Conservation (phyloP, 2,113 vertebrate species). For the Holacanthus passer region DNA sequence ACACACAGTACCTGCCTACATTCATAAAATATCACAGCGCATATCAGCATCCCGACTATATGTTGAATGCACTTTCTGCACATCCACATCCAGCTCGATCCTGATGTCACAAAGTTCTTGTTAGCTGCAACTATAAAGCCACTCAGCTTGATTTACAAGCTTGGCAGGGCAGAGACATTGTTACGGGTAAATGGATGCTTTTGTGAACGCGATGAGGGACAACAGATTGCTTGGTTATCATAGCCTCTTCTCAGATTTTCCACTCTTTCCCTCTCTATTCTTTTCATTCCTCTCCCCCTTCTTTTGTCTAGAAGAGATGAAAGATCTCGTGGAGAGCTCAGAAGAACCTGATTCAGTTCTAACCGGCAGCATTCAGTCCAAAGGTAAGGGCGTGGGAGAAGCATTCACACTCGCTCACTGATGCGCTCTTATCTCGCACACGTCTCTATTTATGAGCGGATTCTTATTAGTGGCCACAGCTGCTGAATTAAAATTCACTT, state of each 20-base stretch:
- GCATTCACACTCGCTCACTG: conserved; percentile 30
- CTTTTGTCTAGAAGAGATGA: conserved; percentile 73
- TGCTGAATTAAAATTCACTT: conserved; percentile 77
- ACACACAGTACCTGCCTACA: conserved; percentile 27
- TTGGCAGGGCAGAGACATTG: conserved; percentile 19
- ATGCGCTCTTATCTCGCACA: conserved; percentile 40
- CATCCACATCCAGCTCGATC: neutral
- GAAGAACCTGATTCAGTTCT: conserved; percentile 71
- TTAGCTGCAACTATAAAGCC: conserved; percentile 15
- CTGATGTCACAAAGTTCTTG: neutral
- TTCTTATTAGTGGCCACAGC: conserved; percentile 72
- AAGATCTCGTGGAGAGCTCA: conserved; percentile 71
- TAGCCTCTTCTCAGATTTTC: conserved; percentile 9
- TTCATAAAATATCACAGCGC: conserved; percentile 33
- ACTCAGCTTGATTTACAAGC: conserved; percentile 24
- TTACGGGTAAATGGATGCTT: conserved; percentile 35
- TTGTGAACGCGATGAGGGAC: conserved; percentile 18
- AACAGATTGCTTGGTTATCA: conserved; percentile 39
- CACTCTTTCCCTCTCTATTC: neutral
- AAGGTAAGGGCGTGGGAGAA: conserved; percentile 78
- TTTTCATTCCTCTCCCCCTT: conserved; percentile 1
- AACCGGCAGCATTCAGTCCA: conserved; percentile 82
- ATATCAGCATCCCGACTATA: conserved; percentile 19
- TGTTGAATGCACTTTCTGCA: conserved; percentile 3
- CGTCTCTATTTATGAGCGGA: conserved; percentile 67